Percentiles rank a stretch among this genome's conserved stretches.
phyloP scores from a whole-genome alignment of 2,113 vertebrate genomes.

The Poicephalus gulielmi region DNA sequence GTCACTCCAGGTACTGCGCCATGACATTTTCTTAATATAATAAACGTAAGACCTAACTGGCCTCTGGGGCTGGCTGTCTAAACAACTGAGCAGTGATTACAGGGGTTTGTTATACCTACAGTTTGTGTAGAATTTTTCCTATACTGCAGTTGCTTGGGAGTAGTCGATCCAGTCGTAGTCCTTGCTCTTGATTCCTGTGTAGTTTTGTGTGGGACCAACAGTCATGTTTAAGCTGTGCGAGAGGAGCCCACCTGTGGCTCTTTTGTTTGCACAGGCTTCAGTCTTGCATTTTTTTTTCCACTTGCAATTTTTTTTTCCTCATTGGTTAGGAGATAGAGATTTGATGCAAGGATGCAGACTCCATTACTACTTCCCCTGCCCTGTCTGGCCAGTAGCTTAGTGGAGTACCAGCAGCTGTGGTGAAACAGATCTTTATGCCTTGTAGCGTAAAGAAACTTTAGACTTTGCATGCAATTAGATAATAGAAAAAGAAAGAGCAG shows the following conservation, averaged over 20 bases:
- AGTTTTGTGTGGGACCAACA: not conserved
- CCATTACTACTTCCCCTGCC: not conserved
- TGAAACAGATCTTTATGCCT: not conserved
- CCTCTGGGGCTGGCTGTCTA: not conserved
- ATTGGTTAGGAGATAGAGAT: not conserved
- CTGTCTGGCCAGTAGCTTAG: accelerated
- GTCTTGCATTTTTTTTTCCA: not conserved
- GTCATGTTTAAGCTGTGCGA: not conserved
- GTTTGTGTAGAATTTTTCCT: not conserved
- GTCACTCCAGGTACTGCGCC: not conserved
- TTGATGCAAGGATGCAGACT: not conserved
- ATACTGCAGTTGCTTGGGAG: accelerated
- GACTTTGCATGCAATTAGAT: not conserved
- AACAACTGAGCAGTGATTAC: constrained; percentile 55
- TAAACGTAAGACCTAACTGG: not conserved
- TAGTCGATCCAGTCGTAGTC: not conserved
- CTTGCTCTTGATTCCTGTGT: not conserved
- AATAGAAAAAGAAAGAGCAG: not conserved
- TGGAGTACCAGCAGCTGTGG: not conserved
- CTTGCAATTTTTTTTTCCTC: not conserved
- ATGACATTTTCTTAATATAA: constrained; percentile 45
- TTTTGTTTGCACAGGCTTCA: not conserved
- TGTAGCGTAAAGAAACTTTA: not conserved
- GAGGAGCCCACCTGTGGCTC: not conserved
- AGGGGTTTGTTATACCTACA: not conserved